Percentiles rank a stretch among this genome's conserved stretches.
phyloP scores from a whole-genome alignment of 2,888 invertebrate genomes.

The Agapostemon virescens region DNA sequence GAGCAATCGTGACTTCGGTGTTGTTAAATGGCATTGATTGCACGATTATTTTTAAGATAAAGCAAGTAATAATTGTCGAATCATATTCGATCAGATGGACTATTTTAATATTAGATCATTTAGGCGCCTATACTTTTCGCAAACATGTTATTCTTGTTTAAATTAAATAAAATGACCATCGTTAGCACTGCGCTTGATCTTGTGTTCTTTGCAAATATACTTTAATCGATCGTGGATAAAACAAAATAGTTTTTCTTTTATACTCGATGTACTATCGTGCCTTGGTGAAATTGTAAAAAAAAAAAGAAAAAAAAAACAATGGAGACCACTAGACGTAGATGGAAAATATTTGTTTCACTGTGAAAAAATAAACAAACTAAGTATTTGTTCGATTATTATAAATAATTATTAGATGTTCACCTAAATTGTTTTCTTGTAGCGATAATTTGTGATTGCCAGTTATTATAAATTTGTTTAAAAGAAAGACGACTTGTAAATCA shows the following conservation, averaged over 20 bases:
- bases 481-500: constrained; percentile 4
- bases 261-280: constrained; percentile 50
- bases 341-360: constrained; percentile 32
- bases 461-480: constrained; percentile 30
- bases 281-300: constrained; percentile 49
- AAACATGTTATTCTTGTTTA: constrained; percentile 63
- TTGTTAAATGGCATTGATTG: constrained; percentile 60
- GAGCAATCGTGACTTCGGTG: constrained; percentile 45
- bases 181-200: constrained; percentile 56
- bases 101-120: constrained; percentile 72
- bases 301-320: constrained; percentile 36
- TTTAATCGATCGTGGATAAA: constrained; percentile 32
- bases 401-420: constrained; percentile 10
- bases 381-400: constrained; percentile 16
- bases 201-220: constrained; percentile 54
- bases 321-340: constrained; percentile 30
- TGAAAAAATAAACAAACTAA: constrained; percentile 4
- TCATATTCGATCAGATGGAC: constrained; percentile 66
- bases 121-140: constrained; percentile 56
- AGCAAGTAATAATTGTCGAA: constrained; percentile 56
- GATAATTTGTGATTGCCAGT: constrained; percentile 15
- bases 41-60: constrained; percentile 66
- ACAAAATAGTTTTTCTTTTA: constrained; percentile 33
- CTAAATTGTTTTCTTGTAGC: constrained; percentile 18
- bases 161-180: constrained; percentile 63